These are phyloP conservation scores for Lepidothrix coronata DNA, from an alignment of 2,113 vertebrate species.

Conservation along the genomic window DNA sequence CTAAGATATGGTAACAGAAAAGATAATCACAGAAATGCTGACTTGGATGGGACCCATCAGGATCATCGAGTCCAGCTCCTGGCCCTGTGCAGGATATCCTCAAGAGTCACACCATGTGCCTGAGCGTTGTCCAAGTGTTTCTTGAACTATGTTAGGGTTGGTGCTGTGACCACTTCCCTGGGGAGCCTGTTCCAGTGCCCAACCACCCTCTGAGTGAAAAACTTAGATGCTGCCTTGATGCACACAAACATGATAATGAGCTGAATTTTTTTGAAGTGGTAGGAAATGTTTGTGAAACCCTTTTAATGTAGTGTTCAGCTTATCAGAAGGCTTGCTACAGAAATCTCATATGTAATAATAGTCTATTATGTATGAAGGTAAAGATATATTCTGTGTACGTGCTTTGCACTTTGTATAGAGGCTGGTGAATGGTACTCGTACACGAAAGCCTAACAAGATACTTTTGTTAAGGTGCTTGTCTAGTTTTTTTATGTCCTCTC, in stretches of 20 bases:
- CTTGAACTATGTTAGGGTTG: neutral
- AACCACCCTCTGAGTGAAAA: rapidly evolving
- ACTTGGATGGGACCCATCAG: neutral
- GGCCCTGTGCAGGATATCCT: neutral
- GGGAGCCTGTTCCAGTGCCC: neutral
- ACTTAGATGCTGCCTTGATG: neutral
- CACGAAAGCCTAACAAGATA: neutral
- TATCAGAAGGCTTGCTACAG: neutral
- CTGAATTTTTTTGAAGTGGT: neutral
- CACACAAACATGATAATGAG: neutral
- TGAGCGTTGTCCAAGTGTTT: rapidly evolving
- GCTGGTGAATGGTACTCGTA: neutral
- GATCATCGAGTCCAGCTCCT: neutral
- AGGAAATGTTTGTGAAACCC: neutral
- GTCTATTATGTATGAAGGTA: neutral
- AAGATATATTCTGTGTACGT: neutral
- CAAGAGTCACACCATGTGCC: neutral
- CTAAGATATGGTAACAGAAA: neutral
- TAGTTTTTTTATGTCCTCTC: neutral
- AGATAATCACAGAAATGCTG: neutral
- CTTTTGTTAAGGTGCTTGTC: neutral
- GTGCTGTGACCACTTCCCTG: neutral
- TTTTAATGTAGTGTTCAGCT: neutral
- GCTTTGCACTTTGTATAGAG: neutral
- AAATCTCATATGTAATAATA: neutral